phyloP scores from a whole-genome alignment of 2,888 invertebrate species.

The Tromatobia lineatoria region DNA sequence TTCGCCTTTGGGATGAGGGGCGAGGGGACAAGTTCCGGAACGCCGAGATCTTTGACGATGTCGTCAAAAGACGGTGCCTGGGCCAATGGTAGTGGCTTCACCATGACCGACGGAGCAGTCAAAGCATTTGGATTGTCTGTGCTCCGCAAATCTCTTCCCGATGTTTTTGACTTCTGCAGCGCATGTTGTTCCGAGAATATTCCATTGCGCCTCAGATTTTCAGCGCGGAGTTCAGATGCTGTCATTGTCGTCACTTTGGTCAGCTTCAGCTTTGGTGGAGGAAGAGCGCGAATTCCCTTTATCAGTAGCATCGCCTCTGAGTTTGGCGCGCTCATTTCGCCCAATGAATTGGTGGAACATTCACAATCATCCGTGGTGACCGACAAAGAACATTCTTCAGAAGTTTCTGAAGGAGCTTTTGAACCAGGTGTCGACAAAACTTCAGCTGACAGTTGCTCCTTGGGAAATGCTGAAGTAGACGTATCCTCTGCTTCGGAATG shows the following conservation, averaged over 20 bases:
- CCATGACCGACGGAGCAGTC: constrained; percentile 50
- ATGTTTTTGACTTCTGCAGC: background rate
- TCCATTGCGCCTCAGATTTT: background rate
- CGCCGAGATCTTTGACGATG: constrained; percentile 30
- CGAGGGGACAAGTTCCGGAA: constrained; percentile 7
- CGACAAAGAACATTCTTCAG: background rate
- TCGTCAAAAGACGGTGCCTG: constrained; percentile 37
- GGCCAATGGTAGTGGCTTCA: constrained; percentile 21
- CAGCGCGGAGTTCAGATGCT: background rate
- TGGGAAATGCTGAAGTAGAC: no score
- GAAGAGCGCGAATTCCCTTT: constrained; percentile 5
- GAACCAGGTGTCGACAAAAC: no score
- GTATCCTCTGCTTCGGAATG: no score
- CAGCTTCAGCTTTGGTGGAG: background rate
- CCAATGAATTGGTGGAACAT: background rate
- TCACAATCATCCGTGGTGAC: background rate
- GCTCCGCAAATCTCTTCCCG: background rate
- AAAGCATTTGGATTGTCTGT: constrained; percentile 26
- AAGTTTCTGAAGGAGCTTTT: no score
- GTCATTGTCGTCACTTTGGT: background rate
- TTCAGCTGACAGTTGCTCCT: no score
- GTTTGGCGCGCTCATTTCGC: no score
- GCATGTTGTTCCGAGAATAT: background rate
- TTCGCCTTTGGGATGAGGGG: background rate
- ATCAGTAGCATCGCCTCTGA: constrained; percentile 16